Conservation (phyloP, 2,888 invertebrate species). For the Ctena decussata region DNA sequence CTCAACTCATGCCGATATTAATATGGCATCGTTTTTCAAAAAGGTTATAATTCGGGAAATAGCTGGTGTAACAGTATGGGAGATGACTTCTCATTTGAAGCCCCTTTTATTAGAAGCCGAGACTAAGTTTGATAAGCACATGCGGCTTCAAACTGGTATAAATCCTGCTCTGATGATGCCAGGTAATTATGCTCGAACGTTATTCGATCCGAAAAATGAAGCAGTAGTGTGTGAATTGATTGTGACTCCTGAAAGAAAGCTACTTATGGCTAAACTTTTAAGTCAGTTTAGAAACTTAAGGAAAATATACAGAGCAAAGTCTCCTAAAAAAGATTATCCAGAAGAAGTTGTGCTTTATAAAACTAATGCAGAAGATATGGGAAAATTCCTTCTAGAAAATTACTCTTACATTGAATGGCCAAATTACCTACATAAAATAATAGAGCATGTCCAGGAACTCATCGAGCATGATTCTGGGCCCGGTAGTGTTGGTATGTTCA, state of each 20-base stretch:
- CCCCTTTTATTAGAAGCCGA: not conserved
- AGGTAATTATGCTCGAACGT: conserved; percentile 20
- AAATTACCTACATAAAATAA: conserved; percentile 15
- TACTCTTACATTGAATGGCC: conserved; percentile 5
- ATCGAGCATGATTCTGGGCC: conserved; percentile 8
- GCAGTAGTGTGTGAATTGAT: not conserved
- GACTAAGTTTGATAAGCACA: conserved; percentile 27
- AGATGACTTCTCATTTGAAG: too few species aligned
- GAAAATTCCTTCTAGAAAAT: not conserved
- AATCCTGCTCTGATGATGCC: conserved; percentile 33
- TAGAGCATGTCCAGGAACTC: conserved; percentile 23
- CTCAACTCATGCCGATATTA: conserved; percentile 27
- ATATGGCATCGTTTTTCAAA: conserved; percentile 21
- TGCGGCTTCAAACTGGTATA: conserved; percentile 5
- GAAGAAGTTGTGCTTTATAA: not conserved
- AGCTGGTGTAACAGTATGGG: conserved; percentile 13
- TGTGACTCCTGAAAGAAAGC: not conserved
- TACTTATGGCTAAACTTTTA: not conserved
- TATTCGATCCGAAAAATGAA: conserved; percentile 26
- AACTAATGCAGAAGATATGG: conserved; percentile 10
- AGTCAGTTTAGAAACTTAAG: conserved; percentile 12
- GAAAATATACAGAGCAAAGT: conserved; percentile 24
- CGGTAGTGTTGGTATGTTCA: conserved; percentile 12
- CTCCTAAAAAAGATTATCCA: conserved; percentile 18
- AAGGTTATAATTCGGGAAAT: conserved; percentile 21